Evolutionary conservation across 1,140 invertebrate species (phyloP).

Genomic region (Sminthurinus signatus): DNA sequence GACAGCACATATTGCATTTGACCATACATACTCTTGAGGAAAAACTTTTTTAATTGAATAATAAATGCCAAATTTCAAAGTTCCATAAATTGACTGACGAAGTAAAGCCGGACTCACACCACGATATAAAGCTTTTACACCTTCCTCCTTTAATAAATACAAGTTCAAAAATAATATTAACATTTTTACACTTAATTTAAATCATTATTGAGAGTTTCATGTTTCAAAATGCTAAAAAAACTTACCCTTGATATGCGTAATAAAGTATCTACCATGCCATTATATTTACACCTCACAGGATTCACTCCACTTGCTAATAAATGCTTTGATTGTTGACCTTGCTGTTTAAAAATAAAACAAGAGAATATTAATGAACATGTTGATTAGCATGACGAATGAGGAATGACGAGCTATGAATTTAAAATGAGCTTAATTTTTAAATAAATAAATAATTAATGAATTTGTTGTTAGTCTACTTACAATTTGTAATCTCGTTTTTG

Average conservation of each 20-base stretch:
- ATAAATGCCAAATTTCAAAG: constrained; percentile 94
- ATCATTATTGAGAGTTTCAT: no score
- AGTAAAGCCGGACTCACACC: constrained; percentile 83
- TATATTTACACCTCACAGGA: constrained; percentile 60
- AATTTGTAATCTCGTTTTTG: constrained; percentile 91
- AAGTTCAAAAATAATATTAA: no score
- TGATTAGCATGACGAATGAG: no score
- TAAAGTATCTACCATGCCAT: constrained; percentile 74
- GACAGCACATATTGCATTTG: constrained; percentile 79
- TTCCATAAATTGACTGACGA: constrained; percentile 89
- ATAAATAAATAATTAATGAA: no score
- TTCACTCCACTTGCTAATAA: constrained; percentile 60
- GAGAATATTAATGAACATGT: no score
- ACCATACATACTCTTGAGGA: constrained; percentile 62
- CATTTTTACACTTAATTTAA: no score
- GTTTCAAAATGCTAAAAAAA: no score
- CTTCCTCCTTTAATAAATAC: no score
- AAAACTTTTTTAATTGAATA: constrained; percentile 74
- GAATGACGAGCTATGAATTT: no score
- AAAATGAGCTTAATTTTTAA: no score
- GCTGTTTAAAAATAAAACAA: no score
- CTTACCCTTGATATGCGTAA: constrained; percentile 70
- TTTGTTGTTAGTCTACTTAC: no score
- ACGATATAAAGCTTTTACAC: constrained; percentile 68
- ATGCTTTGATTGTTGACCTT: constrained; percentile 75